Evolutionary conservation across 2,113 vertebrate species (phyloP).

Genomic region (Atlantisia rogersi): DNA sequence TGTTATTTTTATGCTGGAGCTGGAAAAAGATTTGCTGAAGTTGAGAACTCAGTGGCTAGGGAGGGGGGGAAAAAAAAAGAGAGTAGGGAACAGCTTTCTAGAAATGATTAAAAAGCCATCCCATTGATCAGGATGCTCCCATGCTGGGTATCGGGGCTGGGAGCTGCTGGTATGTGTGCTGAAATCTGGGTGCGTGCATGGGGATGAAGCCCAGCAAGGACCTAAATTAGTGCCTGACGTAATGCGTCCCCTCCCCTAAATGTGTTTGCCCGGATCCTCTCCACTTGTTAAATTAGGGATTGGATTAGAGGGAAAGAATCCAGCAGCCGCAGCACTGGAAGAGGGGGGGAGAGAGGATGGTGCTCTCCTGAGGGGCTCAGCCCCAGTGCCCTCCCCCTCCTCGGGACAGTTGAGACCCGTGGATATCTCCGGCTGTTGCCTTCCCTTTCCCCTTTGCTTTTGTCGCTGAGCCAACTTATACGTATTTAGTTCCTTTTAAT

Average conservation of each 20-base stretch:
- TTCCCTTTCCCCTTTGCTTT: slow-evolving; percentile 24
- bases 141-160: not conserved
- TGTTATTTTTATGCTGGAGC: not conserved
- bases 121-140: not conserved
- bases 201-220: not conserved
- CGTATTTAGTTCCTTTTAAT: slow-evolving; percentile 29
- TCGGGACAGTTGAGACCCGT: accelerated
- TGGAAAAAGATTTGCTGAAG: slow-evolving; percentile 28
- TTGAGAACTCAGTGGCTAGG: not conserved
- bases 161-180: not conserved
- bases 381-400: not conserved
- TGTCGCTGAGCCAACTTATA: not conserved
- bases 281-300: slow-evolving; percentile 59
- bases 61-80: not conserved
- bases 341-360: not conserved
- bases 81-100: not conserved
- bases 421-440: not conserved
- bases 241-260: not conserved
- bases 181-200: not conserved
- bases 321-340: not conserved
- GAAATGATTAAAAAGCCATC: not conserved
- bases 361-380: not conserved
- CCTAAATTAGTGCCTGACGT: slow-evolving; percentile 52
- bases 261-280: not conserved
- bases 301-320: slow-evolving; percentile 60